Evolutionary conservation across 2,113 vertebrate species (phyloP), one percentile per base, ranked within the genome.

Genomic region (Dipodomys merriami): DNA sequence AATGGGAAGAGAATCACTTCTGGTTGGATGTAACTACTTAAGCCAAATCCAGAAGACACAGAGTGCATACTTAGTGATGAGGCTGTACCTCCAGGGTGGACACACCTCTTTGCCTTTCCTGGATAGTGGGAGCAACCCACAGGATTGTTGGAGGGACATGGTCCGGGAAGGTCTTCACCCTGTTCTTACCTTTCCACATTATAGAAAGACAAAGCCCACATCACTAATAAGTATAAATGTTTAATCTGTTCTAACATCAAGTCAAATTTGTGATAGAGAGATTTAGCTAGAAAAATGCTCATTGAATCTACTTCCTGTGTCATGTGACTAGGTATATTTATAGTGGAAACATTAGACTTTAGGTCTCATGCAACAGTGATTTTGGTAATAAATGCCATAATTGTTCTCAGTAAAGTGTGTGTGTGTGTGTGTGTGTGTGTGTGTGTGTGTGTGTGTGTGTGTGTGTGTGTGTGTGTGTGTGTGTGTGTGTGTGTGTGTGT

Each of bases 331-430:
- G 53, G 22, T 57, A 2, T 57, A 23, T 60, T 65, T 91, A 27
- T 67, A 22, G n/a, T 85, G 7, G 53, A 83, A 95, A 35, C 29
- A 64, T 3, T 23, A 53, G 27, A n/a, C 57, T 91, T 90, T 93
- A 77, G 33, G 84, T 73, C 35, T 18, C 74, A 72, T 57, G 5
- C 33, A 78, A 73, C n/a, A 64, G 62, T 25, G 62, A 53, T 77
- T 89, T 83, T 49, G 30, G 19, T 81, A 77, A 30, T 76, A 57
- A 77, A 44, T 72, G 11, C 33, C 71, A 22, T 72, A 86, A 90
- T 67, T 71, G 30, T 83, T 57, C 73, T 90, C 39, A 71, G 23
- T 72, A 81, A 39, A 53, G 10, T 83, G 10, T 80, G 3, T 27
- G n/a, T 57, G 33, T 15, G 49, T 79, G 53, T 86, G 8, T 39